phyloP scores from a whole-genome alignment of 1,140 invertebrate species.

The Wiebesia pumilae region DNA sequence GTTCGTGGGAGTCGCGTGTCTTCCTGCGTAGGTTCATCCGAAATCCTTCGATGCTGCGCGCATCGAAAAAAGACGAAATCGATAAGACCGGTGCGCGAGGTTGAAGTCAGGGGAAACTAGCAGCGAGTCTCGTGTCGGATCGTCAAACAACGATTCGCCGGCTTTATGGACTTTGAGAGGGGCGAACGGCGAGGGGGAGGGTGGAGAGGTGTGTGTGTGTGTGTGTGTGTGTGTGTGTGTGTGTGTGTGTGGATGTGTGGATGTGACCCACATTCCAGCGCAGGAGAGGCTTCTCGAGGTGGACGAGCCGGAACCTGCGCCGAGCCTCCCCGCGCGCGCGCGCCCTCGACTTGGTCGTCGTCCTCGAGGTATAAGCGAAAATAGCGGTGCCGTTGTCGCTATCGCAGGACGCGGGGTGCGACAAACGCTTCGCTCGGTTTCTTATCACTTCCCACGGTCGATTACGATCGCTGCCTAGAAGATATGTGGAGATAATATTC shows the following conservation, averaged over 20 bases:
- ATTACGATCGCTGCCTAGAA: too few species aligned
- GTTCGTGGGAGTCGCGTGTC: too few species aligned
- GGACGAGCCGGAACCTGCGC: constrained; percentile 32
- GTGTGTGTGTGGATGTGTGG: too few species aligned
- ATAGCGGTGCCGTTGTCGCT: too few species aligned
- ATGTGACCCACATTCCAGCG: constrained; percentile 46
- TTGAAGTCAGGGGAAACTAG: neutral
- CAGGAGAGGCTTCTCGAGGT: constrained; percentile 21
- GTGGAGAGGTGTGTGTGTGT: constrained; percentile 47
- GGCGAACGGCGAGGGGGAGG: constrained; percentile 20
- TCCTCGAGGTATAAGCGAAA: too few species aligned
- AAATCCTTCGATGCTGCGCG: neutral
- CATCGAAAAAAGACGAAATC: neutral
- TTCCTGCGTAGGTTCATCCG: neutral
- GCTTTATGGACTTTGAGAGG: neutral
- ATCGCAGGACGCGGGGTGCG: too few species aligned
- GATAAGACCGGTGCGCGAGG: neutral
- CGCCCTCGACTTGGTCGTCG: constrained; percentile 13
- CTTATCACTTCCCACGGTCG: too few species aligned
- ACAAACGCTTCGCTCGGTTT: too few species aligned
- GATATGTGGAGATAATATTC: too few species aligned
- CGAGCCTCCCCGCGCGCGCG: constrained; percentile 25
- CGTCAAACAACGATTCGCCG: neutral
- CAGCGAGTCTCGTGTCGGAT: neutral
- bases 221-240: too few species aligned